Evolutionary conservation across 2,113 vertebrate species (phyloP).

Genomic region (Coreoperca whiteheadi): DNA sequence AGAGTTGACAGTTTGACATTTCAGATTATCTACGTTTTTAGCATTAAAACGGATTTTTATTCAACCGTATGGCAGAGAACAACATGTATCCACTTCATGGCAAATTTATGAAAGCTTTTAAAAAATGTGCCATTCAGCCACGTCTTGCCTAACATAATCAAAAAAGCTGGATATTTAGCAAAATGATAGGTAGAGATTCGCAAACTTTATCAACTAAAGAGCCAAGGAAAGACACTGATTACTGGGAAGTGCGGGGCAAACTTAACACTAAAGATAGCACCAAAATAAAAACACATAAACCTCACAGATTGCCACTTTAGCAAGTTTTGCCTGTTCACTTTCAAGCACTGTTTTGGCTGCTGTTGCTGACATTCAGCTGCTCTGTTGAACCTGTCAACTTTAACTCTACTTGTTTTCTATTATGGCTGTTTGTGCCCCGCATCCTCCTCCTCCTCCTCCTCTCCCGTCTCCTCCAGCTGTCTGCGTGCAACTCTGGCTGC

Average conservation of each 20-base stretch:
- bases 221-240: neutral
- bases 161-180: neutral
- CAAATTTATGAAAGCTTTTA: neutral
- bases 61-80: no score
- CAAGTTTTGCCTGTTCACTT: conserved; percentile 42
- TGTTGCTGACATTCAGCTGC: conserved; percentile 73
- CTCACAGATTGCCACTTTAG: conserved; percentile 1
- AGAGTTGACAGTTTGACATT: no score
- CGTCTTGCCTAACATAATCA: no score
- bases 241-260: neutral
- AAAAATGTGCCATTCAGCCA: neutral
- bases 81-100: no score
- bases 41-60: no score
- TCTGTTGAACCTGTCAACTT: conserved; percentile 72
- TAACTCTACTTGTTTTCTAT: conserved; percentile 66
- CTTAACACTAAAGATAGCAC: neutral
- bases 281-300: neutral
- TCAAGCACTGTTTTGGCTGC: conserved; percentile 34
- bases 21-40: neutral
- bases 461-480: conserved; percentile 63
- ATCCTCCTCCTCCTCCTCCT: conserved; percentile 45
- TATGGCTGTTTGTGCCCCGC: conserved; percentile 70
- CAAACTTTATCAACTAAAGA: neutral
- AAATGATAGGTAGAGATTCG: neutral
- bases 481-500: conserved; percentile 55